phyloP scores from a whole-genome alignment of 2,797 vertebrate species.

The Gallirallus australis region DNA sequence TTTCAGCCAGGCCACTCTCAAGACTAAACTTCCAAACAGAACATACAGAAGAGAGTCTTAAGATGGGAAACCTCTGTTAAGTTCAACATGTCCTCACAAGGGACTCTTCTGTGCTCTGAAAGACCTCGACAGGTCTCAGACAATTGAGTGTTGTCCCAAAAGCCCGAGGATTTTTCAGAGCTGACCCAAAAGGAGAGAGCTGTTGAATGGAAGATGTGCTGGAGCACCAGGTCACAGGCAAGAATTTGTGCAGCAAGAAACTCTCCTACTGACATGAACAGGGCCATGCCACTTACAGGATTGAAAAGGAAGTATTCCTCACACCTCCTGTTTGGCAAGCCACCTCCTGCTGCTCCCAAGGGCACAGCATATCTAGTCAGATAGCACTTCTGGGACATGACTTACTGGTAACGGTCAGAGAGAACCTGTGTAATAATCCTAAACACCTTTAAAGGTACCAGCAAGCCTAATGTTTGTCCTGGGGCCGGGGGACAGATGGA shows the following conservation, averaged over 20 bases:
- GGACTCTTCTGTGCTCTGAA: not conserved
- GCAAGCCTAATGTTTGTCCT: not conserved
- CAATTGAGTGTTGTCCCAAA: not conserved
- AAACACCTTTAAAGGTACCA: not conserved
- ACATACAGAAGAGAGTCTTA: accelerated
- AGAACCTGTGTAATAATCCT: not conserved
- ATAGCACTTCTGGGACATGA: not conserved
- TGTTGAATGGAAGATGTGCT: not conserved
- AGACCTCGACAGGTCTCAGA: not conserved
- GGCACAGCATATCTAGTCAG: too few species aligned
- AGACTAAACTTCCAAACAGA: not conserved
- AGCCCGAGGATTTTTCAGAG: not conserved
- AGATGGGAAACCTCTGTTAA: accelerated
- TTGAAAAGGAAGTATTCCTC: not conserved
- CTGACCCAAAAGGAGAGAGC: not conserved
- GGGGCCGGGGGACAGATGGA: too few species aligned
- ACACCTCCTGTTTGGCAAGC: not conserved
- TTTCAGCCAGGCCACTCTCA: not conserved
- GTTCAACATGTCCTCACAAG: not conserved
- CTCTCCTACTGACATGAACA: not conserved
- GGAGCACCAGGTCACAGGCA: not conserved
- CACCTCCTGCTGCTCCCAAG: too few species aligned
- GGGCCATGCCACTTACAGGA: not conserved
- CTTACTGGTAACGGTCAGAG: not conserved
- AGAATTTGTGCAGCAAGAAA: not conserved